Evolutionary conservation across 2,888 invertebrate species (phyloP), one percentile per base, ranked within the genome.

Genomic region (Cetonia aurata): DNA sequence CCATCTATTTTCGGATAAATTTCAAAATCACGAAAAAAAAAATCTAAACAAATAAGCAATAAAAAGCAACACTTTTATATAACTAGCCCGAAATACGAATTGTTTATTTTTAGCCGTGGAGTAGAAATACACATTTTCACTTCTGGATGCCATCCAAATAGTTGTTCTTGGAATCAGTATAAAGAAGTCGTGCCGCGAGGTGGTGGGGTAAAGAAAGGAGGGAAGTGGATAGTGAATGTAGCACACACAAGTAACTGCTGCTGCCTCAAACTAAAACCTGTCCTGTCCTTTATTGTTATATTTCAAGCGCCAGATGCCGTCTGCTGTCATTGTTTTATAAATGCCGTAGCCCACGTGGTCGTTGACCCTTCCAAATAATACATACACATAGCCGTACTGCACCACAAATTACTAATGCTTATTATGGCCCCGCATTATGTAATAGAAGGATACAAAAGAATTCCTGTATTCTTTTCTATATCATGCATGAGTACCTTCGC

Each of bases 321-420:
- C 70, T 66, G 67, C 70, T 66, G 67, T 62, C 59, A 74, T 75
- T 75, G 75, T 75, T 73, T 75, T 70, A 71, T 72, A 65, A 72
- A 69, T 71, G 59, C 69, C 56, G 69, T 69, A 67, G 72, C 67
- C 70, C 73, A 67, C 62, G 62, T 68, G 75, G 73, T 73, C 75
- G 67, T 72, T 71, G 73, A 73, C 74, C 73, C 52, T 56, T 59
- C 48, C 56, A 71, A 50, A 57, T 59, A 57, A 69, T 41, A 50
- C 46, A 46, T 50, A 62, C 33, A 62, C n/a, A 17, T 10, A 15
- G 31, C 15, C 31, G 33, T 62, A 62, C 31, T 48, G 13, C 17
- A 37, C 3, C 56, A 57, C 46, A 19, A 56, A 13, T 46, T 52
- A 33, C 12, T 57, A 12, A 37, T 46, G 19, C 19, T 67, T 42